Evolutionary conservation across 1,140 invertebrate species (phyloP).

Genomic region (Solen grandis): DNA sequence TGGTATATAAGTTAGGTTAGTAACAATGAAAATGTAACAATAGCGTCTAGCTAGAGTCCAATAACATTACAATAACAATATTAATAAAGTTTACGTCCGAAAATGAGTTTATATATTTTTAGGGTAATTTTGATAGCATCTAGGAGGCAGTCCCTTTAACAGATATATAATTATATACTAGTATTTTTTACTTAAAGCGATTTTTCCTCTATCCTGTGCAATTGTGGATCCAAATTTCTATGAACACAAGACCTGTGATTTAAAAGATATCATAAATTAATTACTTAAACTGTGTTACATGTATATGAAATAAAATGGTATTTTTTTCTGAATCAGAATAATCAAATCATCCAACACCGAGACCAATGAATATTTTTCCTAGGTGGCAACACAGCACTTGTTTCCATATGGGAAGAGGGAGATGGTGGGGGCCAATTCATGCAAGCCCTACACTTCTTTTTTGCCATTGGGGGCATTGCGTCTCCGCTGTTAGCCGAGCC

Average conservation of each 20-base stretch:
- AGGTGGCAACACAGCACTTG: conserved; percentile 80
- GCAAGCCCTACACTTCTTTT: conserved; percentile 51
- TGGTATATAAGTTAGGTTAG: no score
- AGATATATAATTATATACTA: no score
- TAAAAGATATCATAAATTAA: neutral
- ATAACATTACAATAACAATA: no score
- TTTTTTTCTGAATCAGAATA: neutral
- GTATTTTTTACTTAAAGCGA: neutral
- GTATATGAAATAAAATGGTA: neutral
- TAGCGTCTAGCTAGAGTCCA: no score
- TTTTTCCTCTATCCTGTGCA: neutral
- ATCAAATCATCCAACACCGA: neutral
- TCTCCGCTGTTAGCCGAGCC: conserved; percentile 51
- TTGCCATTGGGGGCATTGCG: conserved; percentile 56
- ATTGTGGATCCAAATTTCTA: neutral
- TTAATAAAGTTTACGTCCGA: no score
- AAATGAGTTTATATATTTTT: no score
- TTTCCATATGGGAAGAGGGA: conserved; percentile 80
- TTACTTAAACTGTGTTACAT: neutral
- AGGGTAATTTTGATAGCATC: no score
- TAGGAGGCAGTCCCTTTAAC: no score
- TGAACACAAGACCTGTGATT: neutral
- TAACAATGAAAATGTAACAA: no score
- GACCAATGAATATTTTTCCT: no score
- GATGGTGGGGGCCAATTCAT: conserved; percentile 66